A percentile compares a stretch with the other conserved stretches of the same genome.
Conservation (phyloP, 2,113 vertebrate genomes). For the Conger conger region DNA sequence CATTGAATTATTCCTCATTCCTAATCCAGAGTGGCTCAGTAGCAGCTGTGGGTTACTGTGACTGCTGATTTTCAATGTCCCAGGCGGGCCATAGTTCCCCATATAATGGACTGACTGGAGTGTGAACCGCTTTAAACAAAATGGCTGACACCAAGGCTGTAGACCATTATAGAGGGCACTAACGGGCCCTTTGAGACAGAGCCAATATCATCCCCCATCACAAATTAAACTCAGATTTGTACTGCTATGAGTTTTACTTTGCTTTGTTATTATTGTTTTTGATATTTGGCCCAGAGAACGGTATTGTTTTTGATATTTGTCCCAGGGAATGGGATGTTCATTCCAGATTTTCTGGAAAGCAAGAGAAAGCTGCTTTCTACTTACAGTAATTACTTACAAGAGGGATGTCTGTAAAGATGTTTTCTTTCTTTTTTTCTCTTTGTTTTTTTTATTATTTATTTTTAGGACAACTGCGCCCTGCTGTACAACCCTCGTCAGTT, state of each 20-base stretch:
- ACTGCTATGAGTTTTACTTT: not conserved
- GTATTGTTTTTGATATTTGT: too few species aligned
- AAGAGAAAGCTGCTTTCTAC: not conserved
- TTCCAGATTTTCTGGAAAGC: not conserved
- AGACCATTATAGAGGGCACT: not conserved
- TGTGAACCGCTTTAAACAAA: too few species aligned
- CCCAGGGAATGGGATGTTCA: not conserved
- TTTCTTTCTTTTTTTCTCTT: constrained; percentile 1
- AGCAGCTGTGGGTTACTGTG: not conserved
- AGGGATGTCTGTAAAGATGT: not conserved
- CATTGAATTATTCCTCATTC: not conserved
- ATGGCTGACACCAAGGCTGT: not conserved
- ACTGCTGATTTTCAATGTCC: too few species aligned
- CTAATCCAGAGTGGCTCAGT: not conserved
- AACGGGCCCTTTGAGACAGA: not conserved
- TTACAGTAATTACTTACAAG: not conserved
- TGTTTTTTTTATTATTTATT: constrained; percentile 42
- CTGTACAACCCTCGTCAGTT: constrained; percentile 93
- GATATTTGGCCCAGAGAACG: not conserved
- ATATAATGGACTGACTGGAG: too few species aligned
- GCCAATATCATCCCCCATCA: not conserved
- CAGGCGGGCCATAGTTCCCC: too few species aligned
- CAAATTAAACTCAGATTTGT: not conserved
- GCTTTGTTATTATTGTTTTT: not conserved
- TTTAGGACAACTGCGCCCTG: constrained; percentile 92